Evolutionary conservation across 2,113 vertebrate genomes (phyloP).

Genomic region (Semnornis frantzii): DNA sequence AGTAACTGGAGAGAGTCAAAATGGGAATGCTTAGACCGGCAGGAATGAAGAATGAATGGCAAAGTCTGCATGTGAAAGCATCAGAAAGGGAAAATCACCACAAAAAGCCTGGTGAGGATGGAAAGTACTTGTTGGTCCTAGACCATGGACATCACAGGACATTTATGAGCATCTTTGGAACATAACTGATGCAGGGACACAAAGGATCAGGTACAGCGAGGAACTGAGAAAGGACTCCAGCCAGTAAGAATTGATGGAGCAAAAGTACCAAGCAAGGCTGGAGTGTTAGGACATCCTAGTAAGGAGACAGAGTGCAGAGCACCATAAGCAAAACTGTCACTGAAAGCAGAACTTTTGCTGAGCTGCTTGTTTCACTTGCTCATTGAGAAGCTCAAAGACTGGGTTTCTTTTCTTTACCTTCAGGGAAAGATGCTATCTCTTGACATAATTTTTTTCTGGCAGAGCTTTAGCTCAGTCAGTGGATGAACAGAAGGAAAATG

Average conservation of each 20-base stretch:
- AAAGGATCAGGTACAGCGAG: background rate
- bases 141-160: background rate
- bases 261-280: background rate
- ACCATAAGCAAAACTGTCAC: background rate
- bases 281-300: background rate
- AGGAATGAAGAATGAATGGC: background rate
- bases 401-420: background rate
- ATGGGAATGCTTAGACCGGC: background rate
- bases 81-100: background rate
- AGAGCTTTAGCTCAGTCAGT: background rate
- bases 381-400: background rate
- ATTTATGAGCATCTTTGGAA: background rate
- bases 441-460: background rate
- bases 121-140: background rate
- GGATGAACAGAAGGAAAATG: background rate
- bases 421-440: conserved; percentile 4
- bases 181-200: background rate
- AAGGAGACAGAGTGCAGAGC: background rate
- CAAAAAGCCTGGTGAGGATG: background rate
- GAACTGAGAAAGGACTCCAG: background rate
- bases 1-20: background rate
- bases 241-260: background rate
- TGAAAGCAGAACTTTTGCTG: background rate
- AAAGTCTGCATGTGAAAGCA: background rate
- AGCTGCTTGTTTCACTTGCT: background rate